A percentile compares a stretch with the other conserved stretches of the same genome.
phyloP scores from a whole-genome alignment of 2,797 vertebrate genomes.

The Vespertilio murinus region DNA sequence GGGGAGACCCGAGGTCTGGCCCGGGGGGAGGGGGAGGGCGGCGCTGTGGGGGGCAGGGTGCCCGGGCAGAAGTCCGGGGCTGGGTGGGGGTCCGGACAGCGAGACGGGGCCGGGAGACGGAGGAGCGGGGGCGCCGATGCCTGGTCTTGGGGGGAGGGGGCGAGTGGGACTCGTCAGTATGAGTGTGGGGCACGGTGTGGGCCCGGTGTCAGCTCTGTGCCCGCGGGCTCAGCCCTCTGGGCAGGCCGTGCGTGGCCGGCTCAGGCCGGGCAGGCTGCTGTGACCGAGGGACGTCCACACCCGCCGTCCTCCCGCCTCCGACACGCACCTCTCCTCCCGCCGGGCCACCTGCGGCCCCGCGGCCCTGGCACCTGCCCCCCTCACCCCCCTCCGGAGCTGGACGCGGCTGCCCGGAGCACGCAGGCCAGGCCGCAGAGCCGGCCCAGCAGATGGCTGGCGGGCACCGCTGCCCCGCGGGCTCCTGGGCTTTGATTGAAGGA shows the following conservation, averaged over 20 bases:
- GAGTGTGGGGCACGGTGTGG: no score
- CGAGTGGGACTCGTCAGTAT: background rate
- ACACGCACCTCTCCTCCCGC: accelerated
- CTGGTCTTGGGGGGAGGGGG: accelerated
- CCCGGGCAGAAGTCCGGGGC: accelerated
- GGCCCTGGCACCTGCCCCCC: background rate
- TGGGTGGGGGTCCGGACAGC: accelerated
- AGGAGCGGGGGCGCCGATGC: no score
- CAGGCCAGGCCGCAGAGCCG: background rate
- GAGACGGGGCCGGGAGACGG: accelerated
- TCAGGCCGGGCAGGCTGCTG: accelerated
- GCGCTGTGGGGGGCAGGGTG: accelerated
- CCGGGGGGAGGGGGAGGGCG: no score
- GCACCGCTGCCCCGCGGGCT: background rate
- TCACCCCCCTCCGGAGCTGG: background rate
- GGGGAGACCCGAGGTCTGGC: no score
- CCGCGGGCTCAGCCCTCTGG: accelerated
- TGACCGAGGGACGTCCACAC: accelerated
- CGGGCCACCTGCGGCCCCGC: background rate
- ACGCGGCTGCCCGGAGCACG: background rate
- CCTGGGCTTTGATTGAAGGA: slow-evolving; percentile 74
- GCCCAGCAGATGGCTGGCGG: background rate
- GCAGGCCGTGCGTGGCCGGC: background rate
- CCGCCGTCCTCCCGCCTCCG: accelerated
- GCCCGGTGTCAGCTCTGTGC: background rate